Conservation (phyloP, 2,797 vertebrate species). For the Cyprinodon diabolis region DNA sequence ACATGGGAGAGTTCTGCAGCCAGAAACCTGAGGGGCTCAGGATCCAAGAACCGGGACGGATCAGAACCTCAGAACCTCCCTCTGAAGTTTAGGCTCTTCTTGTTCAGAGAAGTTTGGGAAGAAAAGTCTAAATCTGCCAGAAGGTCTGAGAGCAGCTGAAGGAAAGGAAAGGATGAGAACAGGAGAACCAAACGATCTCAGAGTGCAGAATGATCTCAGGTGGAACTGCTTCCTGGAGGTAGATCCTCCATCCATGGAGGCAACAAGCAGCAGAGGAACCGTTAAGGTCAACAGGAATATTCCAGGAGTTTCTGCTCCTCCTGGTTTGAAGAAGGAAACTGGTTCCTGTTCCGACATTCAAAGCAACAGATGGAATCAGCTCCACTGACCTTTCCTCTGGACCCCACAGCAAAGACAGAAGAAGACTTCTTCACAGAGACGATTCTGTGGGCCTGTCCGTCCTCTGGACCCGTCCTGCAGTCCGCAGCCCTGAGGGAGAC, state of each 20-base stretch:
- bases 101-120: slow-evolving; percentile 26
- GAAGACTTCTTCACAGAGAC: slow-evolving; percentile 9
- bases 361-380: not conserved
- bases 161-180: not conserved
- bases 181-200: not conserved
- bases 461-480: not conserved
- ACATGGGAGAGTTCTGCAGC: not conserved
- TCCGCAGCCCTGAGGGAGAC: slow-evolving; percentile 40
- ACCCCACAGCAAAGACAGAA: slow-evolving; percentile 39
- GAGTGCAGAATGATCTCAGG: not conserved
- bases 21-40: not conserved
- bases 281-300: too few relatives aligned
- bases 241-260: too few relatives aligned
- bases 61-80: too few relatives aligned
- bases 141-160: not conserved
- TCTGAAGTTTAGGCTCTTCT: not conserved
- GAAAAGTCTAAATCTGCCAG: not conserved
- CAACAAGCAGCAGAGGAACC: too few relatives aligned
- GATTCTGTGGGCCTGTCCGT: slow-evolving; percentile 10
- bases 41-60: not conserved
- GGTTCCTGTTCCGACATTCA: too few relatives aligned
- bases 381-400: slow-evolving; percentile 71
- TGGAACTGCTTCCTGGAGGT: too few relatives aligned
- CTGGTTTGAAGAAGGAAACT: too few relatives aligned
- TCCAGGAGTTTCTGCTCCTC: too few relatives aligned